Evolutionary conservation across 2,797 vertebrate species (phyloP), one percentile per base, ranked within the genome.

Genomic region (Myotis daubentonii): DNA sequence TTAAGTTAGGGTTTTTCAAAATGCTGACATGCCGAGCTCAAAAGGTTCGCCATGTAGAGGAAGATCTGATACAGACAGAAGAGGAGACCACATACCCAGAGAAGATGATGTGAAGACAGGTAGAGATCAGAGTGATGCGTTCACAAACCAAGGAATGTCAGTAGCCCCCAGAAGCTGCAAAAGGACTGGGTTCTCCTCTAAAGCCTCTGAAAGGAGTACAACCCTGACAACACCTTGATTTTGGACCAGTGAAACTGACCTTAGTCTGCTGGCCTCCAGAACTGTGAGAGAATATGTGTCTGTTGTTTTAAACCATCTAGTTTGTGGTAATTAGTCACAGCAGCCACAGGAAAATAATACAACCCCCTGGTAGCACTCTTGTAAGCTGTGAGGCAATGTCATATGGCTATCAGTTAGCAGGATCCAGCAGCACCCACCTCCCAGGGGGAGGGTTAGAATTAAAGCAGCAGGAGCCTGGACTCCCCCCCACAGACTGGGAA

Each of bases 401-500:
- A 33, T 23, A 53, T 36, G 44, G 62, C 79, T 93, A 53, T 53
- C 57, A 74, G 38, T 71, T 62, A 16, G 28, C 5, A 87, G 7
- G 38, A 93, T 28, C 23, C 19, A 89, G 74, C 70, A 65, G 38
- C 51, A 89, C 16, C 19, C 47, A 11, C 13, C 57, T 4, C 20
- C 11, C 33, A 41, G 22, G 60, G 28, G 82, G 10, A 30, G 16
- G 36, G 19, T 79, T 72, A 94, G 53, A 87, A 96, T 87, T 72
- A 96, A 93, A 78, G 79, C 44, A 84, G 53, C 57, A 89, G 74
- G 72, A 25, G 85, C 44, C 62, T 87, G 23, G 47, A 95, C 94
- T 87, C 55, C 68, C 51, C 51, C 62, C 30, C 2, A n/a, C 25
- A 91, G 86, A 49, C 82, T 96, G 86, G 74, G 65, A 95, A 97